Percentiles rank a stretch among this genome's conserved stretches.
These are phyloP conservation scores for Agapornis canus DNA, from an alignment of 2,797 vertebrate genomes.

Conservation along the genomic window DNA sequence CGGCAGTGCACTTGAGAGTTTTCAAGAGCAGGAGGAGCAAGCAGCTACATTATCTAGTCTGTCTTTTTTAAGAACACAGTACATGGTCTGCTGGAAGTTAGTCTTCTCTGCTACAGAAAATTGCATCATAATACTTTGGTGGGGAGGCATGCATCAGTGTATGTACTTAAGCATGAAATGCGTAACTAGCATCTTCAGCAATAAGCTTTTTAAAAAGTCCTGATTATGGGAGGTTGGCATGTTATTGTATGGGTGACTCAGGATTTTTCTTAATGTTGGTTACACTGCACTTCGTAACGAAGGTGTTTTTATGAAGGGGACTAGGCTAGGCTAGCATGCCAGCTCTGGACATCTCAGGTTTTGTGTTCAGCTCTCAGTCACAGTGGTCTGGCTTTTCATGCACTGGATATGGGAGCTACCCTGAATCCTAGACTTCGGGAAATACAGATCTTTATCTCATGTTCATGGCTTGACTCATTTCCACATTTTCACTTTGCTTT, in stretches of 20 bases:
- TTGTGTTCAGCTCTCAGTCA: background rate
- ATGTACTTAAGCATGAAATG: constrained; percentile 30
- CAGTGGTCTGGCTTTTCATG: background rate
- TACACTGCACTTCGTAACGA: constrained; percentile 52
- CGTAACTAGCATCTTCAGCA: constrained; percentile 26
- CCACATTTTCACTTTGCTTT: background rate
- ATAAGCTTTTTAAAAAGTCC: constrained; percentile 16
- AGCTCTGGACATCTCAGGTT: background rate
- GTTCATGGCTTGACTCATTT: background rate
- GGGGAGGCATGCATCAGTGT: constrained; percentile 8
- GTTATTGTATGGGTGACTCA: constrained; percentile 17
- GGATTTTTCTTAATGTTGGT: constrained; percentile 56
- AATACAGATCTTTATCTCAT: background rate
- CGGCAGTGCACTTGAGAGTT: background rate
- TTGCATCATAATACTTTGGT: background rate
- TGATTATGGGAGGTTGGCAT: constrained; percentile 39
- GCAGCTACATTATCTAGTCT: background rate
- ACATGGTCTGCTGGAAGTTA: background rate
- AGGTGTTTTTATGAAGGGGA: background rate
- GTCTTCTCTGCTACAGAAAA: background rate
- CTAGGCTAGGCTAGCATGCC: background rate
- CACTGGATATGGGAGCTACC: background rate
- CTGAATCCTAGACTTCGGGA: background rate
- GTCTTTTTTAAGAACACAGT: background rate
- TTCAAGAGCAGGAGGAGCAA: background rate